phyloP scores from a whole-genome alignment of 2,888 invertebrate genomes.

The Carabus problematicus region DNA sequence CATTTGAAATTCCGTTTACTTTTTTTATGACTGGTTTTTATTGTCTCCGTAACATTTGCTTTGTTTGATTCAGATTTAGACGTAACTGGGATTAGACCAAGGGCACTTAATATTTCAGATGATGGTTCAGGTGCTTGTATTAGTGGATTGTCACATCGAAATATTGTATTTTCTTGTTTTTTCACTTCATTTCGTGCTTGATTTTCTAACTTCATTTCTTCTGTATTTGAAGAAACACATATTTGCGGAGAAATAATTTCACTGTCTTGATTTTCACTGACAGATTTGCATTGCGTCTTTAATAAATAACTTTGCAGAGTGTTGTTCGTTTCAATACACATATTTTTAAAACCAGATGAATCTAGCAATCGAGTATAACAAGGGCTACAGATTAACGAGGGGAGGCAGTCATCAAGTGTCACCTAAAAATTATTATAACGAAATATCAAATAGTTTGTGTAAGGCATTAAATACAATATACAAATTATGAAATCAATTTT shows the following conservation, averaged over 20 bases:
- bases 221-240: background rate
- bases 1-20: slow-evolving; percentile 52
- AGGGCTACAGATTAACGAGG: slow-evolving; percentile 32
- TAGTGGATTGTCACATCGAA: background rate
- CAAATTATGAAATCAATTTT: no score
- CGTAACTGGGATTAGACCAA: slow-evolving; percentile 17
- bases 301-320: slow-evolving; percentile 21
- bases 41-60: background rate
- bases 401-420: slow-evolving; percentile 21
- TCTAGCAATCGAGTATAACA: slow-evolving; percentile 32
- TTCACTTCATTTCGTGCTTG: background rate
- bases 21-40: background rate
- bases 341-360: slow-evolving; percentile 29
- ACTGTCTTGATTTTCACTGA: background rate
- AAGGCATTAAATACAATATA: background rate
- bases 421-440: slow-evolving; percentile 24
- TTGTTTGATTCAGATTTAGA: slow-evolving; percentile 2
- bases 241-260: slow-evolving; percentile 1
- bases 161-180: background rate
- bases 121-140: slow-evolving; percentile 12
- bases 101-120: slow-evolving; percentile 25
- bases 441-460: background rate
- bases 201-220: background rate
- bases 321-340: slow-evolving; percentile 36
- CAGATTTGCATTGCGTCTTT: slow-evolving; percentile 14